Evolutionary conservation across 2,113 vertebrate species (phyloP).

Genomic region (Prionailurus bengalensis): DNA sequence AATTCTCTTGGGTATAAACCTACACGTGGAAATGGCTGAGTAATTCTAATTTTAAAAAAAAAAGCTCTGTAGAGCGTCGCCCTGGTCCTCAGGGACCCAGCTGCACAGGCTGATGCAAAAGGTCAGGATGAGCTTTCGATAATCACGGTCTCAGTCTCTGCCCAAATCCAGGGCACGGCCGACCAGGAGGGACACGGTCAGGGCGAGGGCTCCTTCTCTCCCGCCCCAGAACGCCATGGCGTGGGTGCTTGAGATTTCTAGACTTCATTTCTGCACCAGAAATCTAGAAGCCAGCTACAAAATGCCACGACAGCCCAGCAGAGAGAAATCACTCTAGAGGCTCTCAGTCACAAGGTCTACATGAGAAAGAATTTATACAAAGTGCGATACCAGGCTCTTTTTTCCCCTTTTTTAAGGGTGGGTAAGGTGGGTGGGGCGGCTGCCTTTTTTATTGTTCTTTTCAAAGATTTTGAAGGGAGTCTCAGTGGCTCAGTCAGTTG

Average conservation of each 20-base stretch:
- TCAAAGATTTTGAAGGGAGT: slow-evolving; percentile 1
- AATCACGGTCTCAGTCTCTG: neutral
- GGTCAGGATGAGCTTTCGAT: neutral
- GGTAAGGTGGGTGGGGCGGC: too few relatives aligned
- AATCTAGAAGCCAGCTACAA: slow-evolving; percentile 71
- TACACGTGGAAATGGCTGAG: too few relatives aligned
- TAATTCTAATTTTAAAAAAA: neutral
- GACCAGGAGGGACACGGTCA: slow-evolving; percentile 71
- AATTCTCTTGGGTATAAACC: neutral
- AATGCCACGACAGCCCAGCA: slow-evolving; percentile 65
- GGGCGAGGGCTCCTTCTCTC: slow-evolving; percentile 73
- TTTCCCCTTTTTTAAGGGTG: neutral
- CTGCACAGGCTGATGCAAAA: slow-evolving; percentile 62
- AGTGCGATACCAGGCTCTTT: too few relatives aligned
- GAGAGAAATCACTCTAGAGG: slow-evolving; percentile 39
- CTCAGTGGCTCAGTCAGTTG: too few relatives aligned
- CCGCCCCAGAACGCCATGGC: slow-evolving; percentile 69
- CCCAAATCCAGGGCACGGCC: slow-evolving; percentile 72
- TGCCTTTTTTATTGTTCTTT: neutral
- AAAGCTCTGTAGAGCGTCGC: neutral
- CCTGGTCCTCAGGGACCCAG: neutral
- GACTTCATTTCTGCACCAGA: slow-evolving; percentile 76
- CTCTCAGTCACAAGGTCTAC: neutral
- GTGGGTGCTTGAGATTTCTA: slow-evolving; percentile 64
- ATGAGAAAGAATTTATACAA: neutral